These are phyloP conservation scores for Pachyrhynchus sulphureomaculatus DNA, from an alignment of 1,140 invertebrate genomes.

Conservation along the genomic window DNA sequence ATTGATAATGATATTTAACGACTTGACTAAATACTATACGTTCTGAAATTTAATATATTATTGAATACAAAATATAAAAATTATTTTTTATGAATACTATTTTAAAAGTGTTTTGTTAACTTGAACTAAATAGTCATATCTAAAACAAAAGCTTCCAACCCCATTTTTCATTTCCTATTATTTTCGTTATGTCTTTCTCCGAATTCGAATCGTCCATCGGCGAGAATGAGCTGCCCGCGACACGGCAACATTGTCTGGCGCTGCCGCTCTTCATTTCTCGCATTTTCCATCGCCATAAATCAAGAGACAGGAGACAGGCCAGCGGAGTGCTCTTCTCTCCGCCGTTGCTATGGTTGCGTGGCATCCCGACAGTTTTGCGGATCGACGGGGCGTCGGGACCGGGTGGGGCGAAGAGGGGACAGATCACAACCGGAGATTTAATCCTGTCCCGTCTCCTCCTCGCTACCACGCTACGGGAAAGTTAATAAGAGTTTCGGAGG, in stretches of 20 bases:
- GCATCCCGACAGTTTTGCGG: conserved; percentile 50
- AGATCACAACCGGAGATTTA: conserved; percentile 52
- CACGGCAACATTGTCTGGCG: conserved; percentile 42
- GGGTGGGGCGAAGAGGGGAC: conserved; percentile 23
- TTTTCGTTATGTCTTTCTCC: no score
- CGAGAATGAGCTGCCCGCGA: no score
- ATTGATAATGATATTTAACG: no score
- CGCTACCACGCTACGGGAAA: conserved; percentile 46
- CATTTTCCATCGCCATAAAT: conserved; percentile 55
- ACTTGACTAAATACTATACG: no score
- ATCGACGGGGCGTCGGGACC: conserved; percentile 30
- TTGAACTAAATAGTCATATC: no score
- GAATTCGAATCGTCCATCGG: no score
- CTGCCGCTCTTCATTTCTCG: conserved; percentile 54
- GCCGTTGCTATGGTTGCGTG: conserved; percentile 51
- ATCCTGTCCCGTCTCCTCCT: conserved; percentile 44
- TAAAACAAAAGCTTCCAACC: no score
- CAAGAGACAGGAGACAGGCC: conserved; percentile 54
- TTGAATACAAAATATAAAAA: no score
- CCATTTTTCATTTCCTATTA: no score
- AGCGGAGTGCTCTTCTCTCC: conserved; percentile 46
- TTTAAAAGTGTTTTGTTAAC: no score
- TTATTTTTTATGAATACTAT: no score
- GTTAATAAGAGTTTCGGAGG: conserved; percentile 53
- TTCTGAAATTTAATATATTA: no score